Conservation (phyloP, 2,888 invertebrate genomes). For the Muschampia plurimacula region DNA sequence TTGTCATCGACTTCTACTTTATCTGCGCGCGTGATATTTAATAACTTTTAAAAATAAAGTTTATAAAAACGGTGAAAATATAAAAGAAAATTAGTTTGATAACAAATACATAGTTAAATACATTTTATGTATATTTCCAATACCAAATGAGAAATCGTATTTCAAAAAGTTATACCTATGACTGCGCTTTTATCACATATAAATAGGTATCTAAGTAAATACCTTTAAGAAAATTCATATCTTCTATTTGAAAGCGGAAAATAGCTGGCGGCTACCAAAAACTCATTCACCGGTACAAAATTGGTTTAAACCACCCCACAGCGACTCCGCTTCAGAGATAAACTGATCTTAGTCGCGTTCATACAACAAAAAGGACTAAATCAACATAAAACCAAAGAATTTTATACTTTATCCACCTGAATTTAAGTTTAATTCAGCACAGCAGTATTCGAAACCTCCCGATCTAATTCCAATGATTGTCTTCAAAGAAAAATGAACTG, state of each 20-base stretch:
- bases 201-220: neutral
- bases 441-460: neutral
- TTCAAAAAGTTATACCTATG: neutral
- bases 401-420: neutral
- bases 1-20: too few species aligned
- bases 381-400: conserved; percentile 19
- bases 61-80: too few species aligned
- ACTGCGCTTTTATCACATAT: neutral
- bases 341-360: conserved; percentile 60
- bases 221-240: conserved; percentile 23
- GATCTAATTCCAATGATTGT: neutral
- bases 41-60: too few species aligned
- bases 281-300: conserved; percentile 84
- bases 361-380: conserved; percentile 40
- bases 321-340: conserved; percentile 68
- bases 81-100: too few species aligned
- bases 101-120: too few species aligned
- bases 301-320: conserved; percentile 74
- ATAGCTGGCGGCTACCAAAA: conserved; percentile 84
- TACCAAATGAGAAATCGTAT: too few species aligned
- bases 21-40: too few species aligned
- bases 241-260: conserved; percentile 51
- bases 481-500: neutral
- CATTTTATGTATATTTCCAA: too few species aligned
- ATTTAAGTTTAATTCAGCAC: conserved; percentile 31